Evolutionary conservation across 2,113 vertebrate species (phyloP), one percentile per base, ranked within the genome.

Genomic region (Trematomus loennbergii): DNA sequence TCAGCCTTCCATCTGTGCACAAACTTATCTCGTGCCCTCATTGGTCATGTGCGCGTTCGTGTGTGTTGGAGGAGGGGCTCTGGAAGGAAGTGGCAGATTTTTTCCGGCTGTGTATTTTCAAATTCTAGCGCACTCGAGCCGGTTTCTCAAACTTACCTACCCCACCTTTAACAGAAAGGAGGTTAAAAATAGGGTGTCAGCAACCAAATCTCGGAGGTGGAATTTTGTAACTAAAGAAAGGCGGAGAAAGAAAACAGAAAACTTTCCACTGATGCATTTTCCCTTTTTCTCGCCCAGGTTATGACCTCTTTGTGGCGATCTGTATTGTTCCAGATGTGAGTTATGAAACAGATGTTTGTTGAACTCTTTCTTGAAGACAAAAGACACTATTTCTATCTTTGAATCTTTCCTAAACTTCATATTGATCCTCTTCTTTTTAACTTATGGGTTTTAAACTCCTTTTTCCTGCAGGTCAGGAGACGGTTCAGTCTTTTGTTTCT

Each of bases 401-500:
- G 17, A 11, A 54, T 36, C 11, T 45, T 18, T 33, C n/a, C 29
- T 58, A n/a, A 1, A n/a, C 2, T 60, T 86, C 11, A 12, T 58
- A 55, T 52, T 25, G 20, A 59, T 66, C 0, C 12, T 72, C 33
- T 49, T 58, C 45, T 11, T 29, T 54, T n/a, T 45, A 20, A 46
- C 8, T 33, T 58, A 3, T n/a, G n/a, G 11, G 7, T 54, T 36
- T 63, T 10, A 53, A 12, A n/a, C 5, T 9, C 9, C 16, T 22
- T 33, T 12, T 16, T 88, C 90, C 92, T 92, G 91, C 91, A 64
- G 93, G 91, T 81, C 88, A 85, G 87, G 93, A 93, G 66, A 79
- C 0, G 2, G 64, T 82, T 78, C 67, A 64, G 9, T 15, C 22
- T 29, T 52, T 17, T 64, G 72, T 78, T 65, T 61, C n/a, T 54